phyloP scores from a whole-genome alignment of 2,113 vertebrate species.

The Thalassarche chlororhynchos region DNA sequence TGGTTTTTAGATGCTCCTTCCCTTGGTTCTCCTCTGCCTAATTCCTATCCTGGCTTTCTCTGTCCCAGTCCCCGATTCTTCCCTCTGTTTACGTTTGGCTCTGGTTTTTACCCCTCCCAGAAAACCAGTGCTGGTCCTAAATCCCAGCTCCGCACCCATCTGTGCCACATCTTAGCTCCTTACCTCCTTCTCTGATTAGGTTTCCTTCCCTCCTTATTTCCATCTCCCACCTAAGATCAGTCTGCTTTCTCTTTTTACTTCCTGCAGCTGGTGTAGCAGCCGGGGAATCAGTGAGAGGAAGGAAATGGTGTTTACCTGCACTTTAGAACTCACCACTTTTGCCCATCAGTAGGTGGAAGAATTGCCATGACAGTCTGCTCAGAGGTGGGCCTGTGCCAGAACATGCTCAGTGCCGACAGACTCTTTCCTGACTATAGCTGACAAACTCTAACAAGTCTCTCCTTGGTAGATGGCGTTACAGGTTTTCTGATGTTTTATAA shows the following conservation, averaged over 20 bases:
- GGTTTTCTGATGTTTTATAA: neutral
- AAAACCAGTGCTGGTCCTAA: neutral
- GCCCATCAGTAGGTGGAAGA: neutral
- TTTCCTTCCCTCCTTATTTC: neutral
- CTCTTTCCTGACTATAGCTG: neutral
- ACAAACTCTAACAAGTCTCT: neutral
- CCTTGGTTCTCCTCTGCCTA: neutral
- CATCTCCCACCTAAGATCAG: neutral
- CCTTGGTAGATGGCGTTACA: neutral
- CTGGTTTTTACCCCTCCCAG: neutral
- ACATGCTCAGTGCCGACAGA: neutral
- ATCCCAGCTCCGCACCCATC: neutral
- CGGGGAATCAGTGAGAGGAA: neutral
- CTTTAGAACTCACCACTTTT: neutral
- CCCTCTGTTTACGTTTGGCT: neutral
- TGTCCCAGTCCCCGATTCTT: neutral
- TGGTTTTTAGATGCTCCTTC: neutral
- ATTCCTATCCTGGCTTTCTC: neutral
- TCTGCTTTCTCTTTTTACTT: neutral
- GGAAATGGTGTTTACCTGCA: neutral
- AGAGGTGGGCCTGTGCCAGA: neutral
- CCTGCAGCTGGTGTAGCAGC: neutral
- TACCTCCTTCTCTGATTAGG: neutral
- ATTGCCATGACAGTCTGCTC: neutral
- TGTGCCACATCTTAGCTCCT: neutral